A percentile compares a stretch with the other conserved stretches of the same genome.
These are phyloP conservation scores for Rafetus swinhoei DNA, from an alignment of 2,113 vertebrate genomes.

Conservation along the genomic window DNA sequence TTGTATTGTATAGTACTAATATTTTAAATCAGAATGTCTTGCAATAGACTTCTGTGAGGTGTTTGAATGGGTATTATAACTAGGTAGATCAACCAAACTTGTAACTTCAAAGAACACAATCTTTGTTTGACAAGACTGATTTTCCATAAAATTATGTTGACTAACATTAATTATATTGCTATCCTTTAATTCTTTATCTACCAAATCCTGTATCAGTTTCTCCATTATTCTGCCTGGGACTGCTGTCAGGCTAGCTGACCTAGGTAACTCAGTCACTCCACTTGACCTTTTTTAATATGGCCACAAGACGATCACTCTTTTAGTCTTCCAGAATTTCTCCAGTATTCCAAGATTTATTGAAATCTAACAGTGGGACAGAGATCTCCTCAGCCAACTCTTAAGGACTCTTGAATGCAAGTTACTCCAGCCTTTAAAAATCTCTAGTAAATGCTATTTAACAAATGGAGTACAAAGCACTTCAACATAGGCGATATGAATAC, in stretches of 20 bases:
- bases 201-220: background rate
- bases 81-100: background rate
- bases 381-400: background rate
- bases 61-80: background rate
- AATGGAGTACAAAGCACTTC: fast-evolving
- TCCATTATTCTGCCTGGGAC: background rate
- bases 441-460: background rate
- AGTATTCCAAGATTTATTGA: background rate
- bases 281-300: background rate
- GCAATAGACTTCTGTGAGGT: background rate
- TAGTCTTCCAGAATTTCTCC: background rate
- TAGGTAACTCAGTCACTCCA: background rate
- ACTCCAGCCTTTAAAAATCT: background rate
- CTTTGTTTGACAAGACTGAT: background rate
- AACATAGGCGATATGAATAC: background rate
- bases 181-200: background rate
- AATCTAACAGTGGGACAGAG: background rate
- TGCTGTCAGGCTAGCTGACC: background rate
- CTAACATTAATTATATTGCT: background rate
- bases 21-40: background rate
- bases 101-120: background rate
- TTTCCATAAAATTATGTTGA: background rate
- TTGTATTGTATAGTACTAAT: background rate
- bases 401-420: background rate
- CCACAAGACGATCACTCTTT: background rate